phyloP scores from a whole-genome alignment of 2,888 invertebrate genomes.

The Timema cristinae region DNA sequence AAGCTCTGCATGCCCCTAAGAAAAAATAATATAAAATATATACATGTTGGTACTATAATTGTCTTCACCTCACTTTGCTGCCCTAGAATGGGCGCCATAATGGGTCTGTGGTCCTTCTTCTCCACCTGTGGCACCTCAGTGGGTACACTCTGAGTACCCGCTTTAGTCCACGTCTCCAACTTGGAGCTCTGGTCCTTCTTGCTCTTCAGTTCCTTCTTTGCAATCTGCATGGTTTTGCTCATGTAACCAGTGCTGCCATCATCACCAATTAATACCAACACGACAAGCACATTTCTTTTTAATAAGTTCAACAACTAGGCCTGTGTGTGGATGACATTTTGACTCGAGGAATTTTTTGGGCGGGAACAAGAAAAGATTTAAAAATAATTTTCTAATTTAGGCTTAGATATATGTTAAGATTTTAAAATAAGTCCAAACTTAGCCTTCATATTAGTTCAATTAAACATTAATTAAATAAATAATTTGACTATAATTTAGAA shows the following conservation, averaged over 20 bases:
- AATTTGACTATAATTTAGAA: no score
- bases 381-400: no score
- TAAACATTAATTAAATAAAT: no score
- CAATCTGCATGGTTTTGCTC: conserved; percentile 35
- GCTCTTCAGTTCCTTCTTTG: conserved; percentile 41
- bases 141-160: conserved; percentile 7
- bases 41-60: no score
- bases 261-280: neutral
- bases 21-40: neutral
- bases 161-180: conserved; percentile 45
- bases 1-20: neutral
- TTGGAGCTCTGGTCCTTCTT: conserved; percentile 43
- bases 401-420: no score
- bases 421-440: no score
- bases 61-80: conserved; percentile 38
- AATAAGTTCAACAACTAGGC: no score
- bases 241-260: conserved; percentile 35
- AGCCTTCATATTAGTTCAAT: no score
- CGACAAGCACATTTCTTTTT: no score
- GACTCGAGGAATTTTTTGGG: no score
- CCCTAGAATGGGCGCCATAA: conserved; percentile 40
- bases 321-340: no score
- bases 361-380: no score
- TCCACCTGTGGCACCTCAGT: neutral
- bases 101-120: conserved; percentile 34